Evolutionary conservation across 1,140 invertebrate species (phyloP).

Genomic region (Drosophila pectinifera): DNA sequence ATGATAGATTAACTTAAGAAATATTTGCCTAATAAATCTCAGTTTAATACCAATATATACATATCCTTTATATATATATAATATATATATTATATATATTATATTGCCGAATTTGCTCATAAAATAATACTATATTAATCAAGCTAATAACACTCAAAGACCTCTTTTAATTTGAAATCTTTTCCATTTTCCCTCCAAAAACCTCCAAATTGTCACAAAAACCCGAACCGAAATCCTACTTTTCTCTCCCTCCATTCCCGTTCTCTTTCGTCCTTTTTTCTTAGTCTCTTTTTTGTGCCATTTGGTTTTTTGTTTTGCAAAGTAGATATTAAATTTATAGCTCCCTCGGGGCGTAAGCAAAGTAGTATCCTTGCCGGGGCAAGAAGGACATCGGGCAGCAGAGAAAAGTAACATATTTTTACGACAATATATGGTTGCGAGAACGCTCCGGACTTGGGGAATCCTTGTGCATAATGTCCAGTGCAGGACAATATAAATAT

Average conservation of each 20-base stretch:
- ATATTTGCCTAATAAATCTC: no score
- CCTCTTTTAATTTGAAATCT: not conserved
- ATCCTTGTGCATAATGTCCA: slow-evolving; percentile 78
- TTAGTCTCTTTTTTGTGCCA: slow-evolving; percentile 44
- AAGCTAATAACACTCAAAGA: not conserved
- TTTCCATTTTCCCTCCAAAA: not conserved
- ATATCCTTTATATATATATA: no score
- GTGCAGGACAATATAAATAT: slow-evolving; percentile 78
- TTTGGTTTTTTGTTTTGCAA: slow-evolving; percentile 82
- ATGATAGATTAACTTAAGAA: no score
- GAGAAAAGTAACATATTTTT: slow-evolving; percentile 79
- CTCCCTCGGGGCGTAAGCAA: slow-evolving; percentile 82
- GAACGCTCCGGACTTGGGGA: slow-evolving; percentile 57
- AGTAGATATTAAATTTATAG: slow-evolving; percentile 85
- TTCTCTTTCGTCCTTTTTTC: slow-evolving; percentile 15
- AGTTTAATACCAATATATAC: not conserved
- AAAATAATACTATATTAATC: no score
- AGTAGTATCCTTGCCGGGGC: slow-evolving; percentile 58
- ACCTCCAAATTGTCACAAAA: slow-evolving; percentile 7
- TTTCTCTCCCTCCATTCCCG: not conserved
- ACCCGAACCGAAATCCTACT: slow-evolving; percentile 8
- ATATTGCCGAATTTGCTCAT: no score
- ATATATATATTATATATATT: no score
- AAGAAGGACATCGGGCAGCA: slow-evolving; percentile 24
- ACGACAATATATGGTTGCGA: slow-evolving; percentile 77